These are phyloP conservation scores for Macrotus californicus DNA, from an alignment of 2,113 vertebrate species.

Conservation along the genomic window DNA sequence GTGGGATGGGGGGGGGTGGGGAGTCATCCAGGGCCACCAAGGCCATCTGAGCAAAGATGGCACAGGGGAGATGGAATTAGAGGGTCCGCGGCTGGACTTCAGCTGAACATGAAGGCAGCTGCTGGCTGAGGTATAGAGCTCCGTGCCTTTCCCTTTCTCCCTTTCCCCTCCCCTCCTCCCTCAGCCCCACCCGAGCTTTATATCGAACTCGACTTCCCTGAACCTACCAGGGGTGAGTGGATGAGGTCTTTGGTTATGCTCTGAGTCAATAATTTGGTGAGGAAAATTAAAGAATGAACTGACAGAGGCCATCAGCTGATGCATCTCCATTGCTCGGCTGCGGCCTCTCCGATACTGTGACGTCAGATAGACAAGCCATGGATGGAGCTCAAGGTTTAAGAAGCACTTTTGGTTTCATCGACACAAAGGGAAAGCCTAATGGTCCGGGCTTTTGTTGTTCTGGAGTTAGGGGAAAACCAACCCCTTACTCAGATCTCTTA, in stretches of 20 bases:
- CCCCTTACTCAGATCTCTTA: background rate
- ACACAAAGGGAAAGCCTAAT: constrained; percentile 39
- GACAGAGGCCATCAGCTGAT: background rate
- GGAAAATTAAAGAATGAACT: constrained; percentile 40
- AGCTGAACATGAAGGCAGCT: constrained; percentile 37
- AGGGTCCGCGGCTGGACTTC: background rate
- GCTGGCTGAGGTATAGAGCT: constrained; percentile 50
- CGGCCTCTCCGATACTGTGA: background rate
- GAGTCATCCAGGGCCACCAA: background rate
- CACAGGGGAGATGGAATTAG: background rate
- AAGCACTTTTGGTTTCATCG: constrained; percentile 36
- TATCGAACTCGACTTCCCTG: background rate
- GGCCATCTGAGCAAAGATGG: background rate
- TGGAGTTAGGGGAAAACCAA: background rate
- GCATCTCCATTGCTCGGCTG: background rate
- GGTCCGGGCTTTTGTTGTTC: background rate
- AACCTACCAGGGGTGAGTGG: background rate
- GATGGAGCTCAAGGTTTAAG: background rate
- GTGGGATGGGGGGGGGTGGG: background rate
- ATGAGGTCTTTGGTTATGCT: constrained; percentile 80
- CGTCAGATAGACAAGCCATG: background rate
- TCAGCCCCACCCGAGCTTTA: background rate
- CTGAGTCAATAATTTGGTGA: constrained; percentile 43
- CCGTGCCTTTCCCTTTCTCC: background rate
- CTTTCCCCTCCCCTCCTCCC: background rate